Evolutionary conservation across 2,888 invertebrate genomes (phyloP).

Genomic region (Noctua janthe): DNA sequence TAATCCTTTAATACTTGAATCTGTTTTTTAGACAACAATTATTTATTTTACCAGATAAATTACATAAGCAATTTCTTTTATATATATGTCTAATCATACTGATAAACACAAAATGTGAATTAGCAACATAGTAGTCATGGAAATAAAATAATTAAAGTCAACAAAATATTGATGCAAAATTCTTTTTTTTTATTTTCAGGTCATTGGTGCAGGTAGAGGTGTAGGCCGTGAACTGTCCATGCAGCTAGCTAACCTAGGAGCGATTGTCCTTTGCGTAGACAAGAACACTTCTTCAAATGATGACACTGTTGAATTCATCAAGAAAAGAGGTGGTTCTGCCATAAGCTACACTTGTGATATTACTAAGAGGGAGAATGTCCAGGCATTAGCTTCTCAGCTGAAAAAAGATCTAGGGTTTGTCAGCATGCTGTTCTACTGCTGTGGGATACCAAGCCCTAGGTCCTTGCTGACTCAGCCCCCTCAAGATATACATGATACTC

Average conservation of each 20-base stretch:
- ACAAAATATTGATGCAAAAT: background rate
- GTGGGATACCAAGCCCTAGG: slow-evolving; percentile 91
- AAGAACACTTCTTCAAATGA: slow-evolving; percentile 89
- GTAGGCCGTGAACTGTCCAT: slow-evolving; percentile 92
- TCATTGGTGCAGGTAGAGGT: slow-evolving; percentile 93
- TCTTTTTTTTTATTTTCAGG: slow-evolving; percentile 77
- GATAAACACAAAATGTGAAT: background rate
- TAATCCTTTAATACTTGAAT: background rate
- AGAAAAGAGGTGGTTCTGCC: slow-evolving; percentile 85
- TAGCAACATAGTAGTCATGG: background rate
- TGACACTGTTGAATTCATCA: slow-evolving; percentile 85
- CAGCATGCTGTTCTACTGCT: slow-evolving; percentile 92
- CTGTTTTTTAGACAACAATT: background rate
- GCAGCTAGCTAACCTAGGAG: slow-evolving; percentile 90
- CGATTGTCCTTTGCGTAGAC: slow-evolving; percentile 92
- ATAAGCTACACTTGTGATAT: slow-evolving; percentile 90
- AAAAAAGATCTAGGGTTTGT: slow-evolving; percentile 89
- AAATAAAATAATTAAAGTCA: background rate
- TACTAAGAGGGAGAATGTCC: slow-evolving; percentile 88
- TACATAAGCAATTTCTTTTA: background rate
- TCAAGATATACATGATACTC: slow-evolving; percentile 88
- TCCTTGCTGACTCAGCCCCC: slow-evolving; percentile 87
- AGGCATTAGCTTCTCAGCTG: slow-evolving; percentile 83
- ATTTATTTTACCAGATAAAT: background rate
- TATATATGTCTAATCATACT: background rate